Evolutionary conservation across 2,113 vertebrate genomes (phyloP).

Genomic region (Lophotis ruficrista): DNA sequence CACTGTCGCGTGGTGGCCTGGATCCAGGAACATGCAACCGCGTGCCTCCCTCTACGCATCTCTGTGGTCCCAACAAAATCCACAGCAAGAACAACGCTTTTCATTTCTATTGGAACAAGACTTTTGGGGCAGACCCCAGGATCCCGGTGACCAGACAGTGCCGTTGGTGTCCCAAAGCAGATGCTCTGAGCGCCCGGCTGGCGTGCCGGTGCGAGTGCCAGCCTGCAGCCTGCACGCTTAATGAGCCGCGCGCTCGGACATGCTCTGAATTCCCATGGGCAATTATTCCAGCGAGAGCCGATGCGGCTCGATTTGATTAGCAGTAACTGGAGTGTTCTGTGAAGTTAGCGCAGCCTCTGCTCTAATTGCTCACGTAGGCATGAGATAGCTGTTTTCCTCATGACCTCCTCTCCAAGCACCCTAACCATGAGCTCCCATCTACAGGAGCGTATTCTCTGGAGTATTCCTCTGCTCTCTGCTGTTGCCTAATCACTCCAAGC

Average conservation of each 20-base stretch:
- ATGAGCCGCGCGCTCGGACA: not conserved
- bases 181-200: not conserved
- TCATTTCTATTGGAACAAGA: not conserved
- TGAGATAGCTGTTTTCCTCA: not conserved
- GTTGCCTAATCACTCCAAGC: not conserved
- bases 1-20: not conserved
- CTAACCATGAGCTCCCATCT: not conserved
- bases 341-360: not conserved
- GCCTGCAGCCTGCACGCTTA: not conserved
- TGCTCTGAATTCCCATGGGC: not conserved
- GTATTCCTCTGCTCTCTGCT: not conserved
- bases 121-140: not conserved
- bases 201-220: not conserved
- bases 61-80: not conserved
- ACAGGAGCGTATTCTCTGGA: not conserved
- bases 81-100: not conserved
- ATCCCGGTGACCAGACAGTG: not conserved
- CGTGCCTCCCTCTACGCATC: not conserved
- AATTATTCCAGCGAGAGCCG: not conserved
- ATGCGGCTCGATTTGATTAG: not conserved
- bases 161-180: not conserved
- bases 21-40: not conserved
- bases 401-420: not conserved
- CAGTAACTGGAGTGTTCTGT: not conserved
- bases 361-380: constrained; percentile 12